A percentile compares a stretch with the other conserved stretches of the same genome.
Evolutionary conservation across 1,140 invertebrate species (phyloP).

Genomic region (Pogonomyrmex californicus): DNA sequence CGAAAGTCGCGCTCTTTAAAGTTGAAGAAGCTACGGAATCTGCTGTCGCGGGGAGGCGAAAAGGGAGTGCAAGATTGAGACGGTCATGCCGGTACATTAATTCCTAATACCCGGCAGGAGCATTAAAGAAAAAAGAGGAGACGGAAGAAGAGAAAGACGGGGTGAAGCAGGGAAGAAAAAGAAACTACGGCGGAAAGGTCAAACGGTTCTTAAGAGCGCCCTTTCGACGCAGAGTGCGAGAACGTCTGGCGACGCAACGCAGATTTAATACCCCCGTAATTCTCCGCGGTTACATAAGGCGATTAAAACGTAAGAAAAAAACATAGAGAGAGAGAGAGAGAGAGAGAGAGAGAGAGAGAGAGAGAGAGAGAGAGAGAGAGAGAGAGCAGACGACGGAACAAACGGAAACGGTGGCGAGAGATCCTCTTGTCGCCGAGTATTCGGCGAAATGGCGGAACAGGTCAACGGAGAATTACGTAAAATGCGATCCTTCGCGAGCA

Average conservation of each 20-base stretch:
- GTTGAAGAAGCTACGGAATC: slow-evolving; percentile 58
- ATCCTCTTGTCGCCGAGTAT: neutral
- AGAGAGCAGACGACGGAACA: neutral
- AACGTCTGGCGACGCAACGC: slow-evolving; percentile 50
- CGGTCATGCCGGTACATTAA: slow-evolving; percentile 62
- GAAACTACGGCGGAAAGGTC: slow-evolving; percentile 37
- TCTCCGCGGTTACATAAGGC: slow-evolving; percentile 49
- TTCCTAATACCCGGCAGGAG: slow-evolving; percentile 56
- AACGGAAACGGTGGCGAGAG: neutral
- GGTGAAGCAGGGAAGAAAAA: neutral
- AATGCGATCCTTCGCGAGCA: slow-evolving; percentile 63
- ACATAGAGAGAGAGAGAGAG: neutral
- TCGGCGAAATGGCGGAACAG: neutral
- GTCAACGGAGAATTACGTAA: slow-evolving; percentile 45
- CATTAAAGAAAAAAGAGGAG: slow-evolving; percentile 36
- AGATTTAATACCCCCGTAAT: slow-evolving; percentile 52
- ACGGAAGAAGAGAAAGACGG: too few species aligned
- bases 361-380: too few species aligned
- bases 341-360: too few species aligned
- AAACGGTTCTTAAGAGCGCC: slow-evolving; percentile 26
- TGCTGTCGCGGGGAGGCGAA: slow-evolving; percentile 42
- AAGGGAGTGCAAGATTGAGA: slow-evolving; percentile 50
- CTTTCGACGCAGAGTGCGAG: slow-evolving; percentile 23
- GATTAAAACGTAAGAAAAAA: slow-evolving; percentile 40
- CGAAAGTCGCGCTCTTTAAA: slow-evolving; percentile 40